Evolutionary conservation across 2,113 vertebrate species (phyloP).

Genomic region (Scomber colias): DNA sequence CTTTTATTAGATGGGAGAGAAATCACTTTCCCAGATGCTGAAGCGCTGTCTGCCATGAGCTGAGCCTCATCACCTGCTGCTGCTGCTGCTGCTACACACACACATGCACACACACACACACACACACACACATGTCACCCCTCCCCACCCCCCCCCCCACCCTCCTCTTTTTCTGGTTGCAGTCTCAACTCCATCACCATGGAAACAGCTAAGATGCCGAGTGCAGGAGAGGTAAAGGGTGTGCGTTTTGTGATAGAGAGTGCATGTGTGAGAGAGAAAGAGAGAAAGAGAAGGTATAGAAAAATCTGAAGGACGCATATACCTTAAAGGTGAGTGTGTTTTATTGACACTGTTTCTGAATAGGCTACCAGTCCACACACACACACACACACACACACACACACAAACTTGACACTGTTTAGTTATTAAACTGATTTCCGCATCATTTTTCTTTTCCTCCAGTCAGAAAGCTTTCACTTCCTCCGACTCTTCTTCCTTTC

Average conservation of each 20-base stretch:
- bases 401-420: background rate
- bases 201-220: slow-evolving; percentile 85
- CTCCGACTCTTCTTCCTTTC: background rate
- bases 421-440: background rate
- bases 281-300: slow-evolving; percentile 58
- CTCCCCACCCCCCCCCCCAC: background rate
- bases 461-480: background rate
- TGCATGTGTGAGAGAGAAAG: background rate
- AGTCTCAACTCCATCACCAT: slow-evolving; percentile 78
- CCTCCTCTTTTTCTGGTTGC: slow-evolving; percentile 56
- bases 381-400: background rate
- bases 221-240: slow-evolving; percentile 57
- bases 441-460: background rate
- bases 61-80: slow-evolving; percentile 78
- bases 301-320: slow-evolving; percentile 72
- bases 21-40: slow-evolving; percentile 72
- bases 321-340: slow-evolving; percentile 69
- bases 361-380: background rate
- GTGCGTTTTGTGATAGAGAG: slow-evolving; percentile 39
- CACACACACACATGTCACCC: slow-evolving; percentile 8
- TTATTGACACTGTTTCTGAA: slow-evolving; percentile 36
- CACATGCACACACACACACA: slow-evolving; percentile 32
- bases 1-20: slow-evolving; percentile 70
- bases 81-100: slow-evolving; percentile 11
- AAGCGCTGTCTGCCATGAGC: slow-evolving; percentile 44